A percentile compares a stretch with the other conserved stretches of the same genome.
phyloP scores from a whole-genome alignment of 2,113 vertebrate genomes.

The Xyliphius kryptos region DNA sequence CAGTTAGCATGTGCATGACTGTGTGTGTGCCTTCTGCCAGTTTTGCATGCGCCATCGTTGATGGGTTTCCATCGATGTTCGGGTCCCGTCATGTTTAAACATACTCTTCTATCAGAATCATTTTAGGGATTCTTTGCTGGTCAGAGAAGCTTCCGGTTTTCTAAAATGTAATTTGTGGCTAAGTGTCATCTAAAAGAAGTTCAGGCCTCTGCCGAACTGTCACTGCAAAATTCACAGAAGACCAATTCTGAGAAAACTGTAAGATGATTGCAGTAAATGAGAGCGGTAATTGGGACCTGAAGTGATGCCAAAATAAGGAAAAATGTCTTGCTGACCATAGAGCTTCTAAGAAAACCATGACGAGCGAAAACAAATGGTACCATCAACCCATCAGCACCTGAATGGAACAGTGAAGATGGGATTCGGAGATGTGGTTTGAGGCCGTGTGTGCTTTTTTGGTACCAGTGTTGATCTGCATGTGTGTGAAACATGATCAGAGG shows the following conservation, averaged over 20 bases:
- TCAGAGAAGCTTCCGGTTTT: too few relatives aligned
- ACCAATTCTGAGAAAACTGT: neutral
- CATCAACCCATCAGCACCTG: neutral
- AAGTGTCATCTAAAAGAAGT: too few relatives aligned
- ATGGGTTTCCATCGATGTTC: neutral
- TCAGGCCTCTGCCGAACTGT: neutral
- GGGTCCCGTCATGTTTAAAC: too few relatives aligned
- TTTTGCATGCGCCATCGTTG: too few relatives aligned
- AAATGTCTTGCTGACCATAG: constrained; percentile 23
- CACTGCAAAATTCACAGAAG: neutral
- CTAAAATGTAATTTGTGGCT: too few relatives aligned
- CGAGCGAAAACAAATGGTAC: neutral
- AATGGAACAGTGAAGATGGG: constrained; percentile 9
- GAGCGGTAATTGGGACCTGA: constrained; percentile 23
- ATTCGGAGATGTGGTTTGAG: neutral
- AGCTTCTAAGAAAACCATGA: constrained; percentile 5
- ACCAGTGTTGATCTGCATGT: too few relatives aligned
- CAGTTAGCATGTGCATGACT: constrained; percentile 17
- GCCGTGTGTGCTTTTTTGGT: too few relatives aligned
- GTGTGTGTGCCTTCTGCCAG: too few relatives aligned
- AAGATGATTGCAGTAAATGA: constrained; percentile 17
- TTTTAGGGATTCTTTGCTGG: too few relatives aligned
- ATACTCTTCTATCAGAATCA: too few relatives aligned
- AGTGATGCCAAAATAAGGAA: constrained; percentile 36
- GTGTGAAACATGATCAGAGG: neutral